Conservation (phyloP, 2,888 invertebrate genomes). For the Drosophila subsilvestris region DNA sequence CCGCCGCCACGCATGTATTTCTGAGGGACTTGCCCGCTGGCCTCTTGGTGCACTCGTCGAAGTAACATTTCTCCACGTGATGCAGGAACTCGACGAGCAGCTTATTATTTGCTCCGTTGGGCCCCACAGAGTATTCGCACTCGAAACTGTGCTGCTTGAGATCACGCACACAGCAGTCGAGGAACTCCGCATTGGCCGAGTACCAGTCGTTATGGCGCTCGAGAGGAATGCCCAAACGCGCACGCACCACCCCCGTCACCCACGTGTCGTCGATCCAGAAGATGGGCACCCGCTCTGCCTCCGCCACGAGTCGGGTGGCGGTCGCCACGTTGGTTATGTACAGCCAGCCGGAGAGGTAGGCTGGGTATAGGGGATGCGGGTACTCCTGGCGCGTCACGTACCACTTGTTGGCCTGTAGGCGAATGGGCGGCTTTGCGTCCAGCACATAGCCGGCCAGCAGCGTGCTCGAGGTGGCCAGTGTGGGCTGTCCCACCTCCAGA, state of each 20-base stretch:
- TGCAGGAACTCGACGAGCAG: constrained; percentile 88
- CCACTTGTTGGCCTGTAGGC: constrained; percentile 91
- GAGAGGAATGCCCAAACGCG: constrained; percentile 86
- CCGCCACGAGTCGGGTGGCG: constrained; percentile 86
- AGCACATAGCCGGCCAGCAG: constrained; percentile 89
- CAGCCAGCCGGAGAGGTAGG: constrained; percentile 93
- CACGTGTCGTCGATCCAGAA: constrained; percentile 98
- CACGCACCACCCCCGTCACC: constrained; percentile 91
- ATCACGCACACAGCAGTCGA: constrained; percentile 90
- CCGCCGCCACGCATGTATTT: constrained; percentile 87
- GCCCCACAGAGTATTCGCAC: constrained; percentile 90
- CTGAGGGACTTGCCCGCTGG: constrained; percentile 85
- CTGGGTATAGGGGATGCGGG: constrained; percentile 87
- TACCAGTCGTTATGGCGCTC: constrained; percentile 87
- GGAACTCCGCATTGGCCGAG: constrained; percentile 89
- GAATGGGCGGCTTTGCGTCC: constrained; percentile 87
- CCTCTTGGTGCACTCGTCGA: constrained; percentile 85
- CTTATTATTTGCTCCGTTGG: constrained; percentile 90
- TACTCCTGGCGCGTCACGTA: constrained; percentile 90
- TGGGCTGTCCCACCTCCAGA: constrained; percentile 79
- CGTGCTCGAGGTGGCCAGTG: constrained; percentile 74
- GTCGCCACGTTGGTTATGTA: constrained; percentile 90
- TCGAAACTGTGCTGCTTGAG: constrained; percentile 85
- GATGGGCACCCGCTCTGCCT: constrained; percentile 86
- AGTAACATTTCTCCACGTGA: constrained; percentile 87